Base-by-base conservation (phyloP, 2,113 vertebrate genomes). In the Falcunculus frontatus region DNA sequence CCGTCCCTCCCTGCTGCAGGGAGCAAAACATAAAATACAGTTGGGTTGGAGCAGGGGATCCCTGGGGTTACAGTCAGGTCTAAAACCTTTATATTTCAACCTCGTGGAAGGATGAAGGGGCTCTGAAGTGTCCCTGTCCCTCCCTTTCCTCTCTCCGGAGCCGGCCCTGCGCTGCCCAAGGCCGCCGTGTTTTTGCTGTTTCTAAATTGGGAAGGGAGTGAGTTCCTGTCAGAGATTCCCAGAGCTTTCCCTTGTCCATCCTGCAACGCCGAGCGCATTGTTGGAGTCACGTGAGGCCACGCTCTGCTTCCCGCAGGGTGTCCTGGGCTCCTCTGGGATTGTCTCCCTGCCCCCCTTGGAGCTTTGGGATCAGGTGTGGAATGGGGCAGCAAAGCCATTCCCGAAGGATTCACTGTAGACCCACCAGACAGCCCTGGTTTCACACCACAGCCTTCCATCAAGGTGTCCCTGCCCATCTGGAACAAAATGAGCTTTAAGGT, bases 161-260 rank as follows among this genome's bases (percentile, higher is more conserved):
- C 64, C 7, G 22, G 42, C 47, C n/a, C 73, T 0, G 2, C 4
- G 10, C 85, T 84, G 59, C 89, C 92, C 96, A 93, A 87, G 95
- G 92, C 77, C 64, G 0, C 55, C 0, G 29, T 53, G 64, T 74
- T 87, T 87, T 53, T 78, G 74, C 74, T 50, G 90, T 74, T 70
- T 57, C 93, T 84, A 32, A 82, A n/a, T 6, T 27, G 69, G 94
- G 92, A 91, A 84, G 87, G 87, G 47, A 84, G 13, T 1, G 0
- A 59, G 81, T 93, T 95, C 94, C 90, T 84, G 87, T n/a, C 9
- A 6, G 81, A 77, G 84, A 8, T 77, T 93, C 64, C 64, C 92
- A 74, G 84, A 78, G 90, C 77, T 95, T 87, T 91, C 90, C 75
- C 94, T 87, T 32, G 14, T 65, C 81, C 49, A 0, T 21, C 6